phyloP scores from a whole-genome alignment of 2,888 invertebrate genomes.

The Ecdyonurus torrentis region DNA sequence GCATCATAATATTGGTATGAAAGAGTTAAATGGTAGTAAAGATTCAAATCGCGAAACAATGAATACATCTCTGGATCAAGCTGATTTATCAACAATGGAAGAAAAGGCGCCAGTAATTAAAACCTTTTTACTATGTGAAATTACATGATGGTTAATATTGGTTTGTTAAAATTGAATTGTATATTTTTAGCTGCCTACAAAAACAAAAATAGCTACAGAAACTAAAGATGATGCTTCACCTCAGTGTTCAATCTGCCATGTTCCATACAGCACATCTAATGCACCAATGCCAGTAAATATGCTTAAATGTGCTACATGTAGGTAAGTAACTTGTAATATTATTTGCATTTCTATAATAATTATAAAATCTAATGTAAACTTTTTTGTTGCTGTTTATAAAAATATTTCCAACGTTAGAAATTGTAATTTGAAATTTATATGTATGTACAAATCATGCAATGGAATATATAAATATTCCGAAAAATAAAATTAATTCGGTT shows the following conservation, averaged over 20 bases:
- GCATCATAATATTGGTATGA: constrained; percentile 18
- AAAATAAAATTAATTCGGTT: too few species aligned
- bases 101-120: too few species aligned
- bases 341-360: constrained; percentile 6
- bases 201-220: background rate
- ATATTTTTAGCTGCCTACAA: background rate
- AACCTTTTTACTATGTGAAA: too few species aligned
- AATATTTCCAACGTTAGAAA: too few species aligned
- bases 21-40: constrained; percentile 1
- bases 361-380: background rate
- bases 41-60: constrained; percentile 23
- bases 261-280: constrained; percentile 61
- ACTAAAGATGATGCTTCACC: constrained; percentile 7
- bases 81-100: constrained; percentile 20
- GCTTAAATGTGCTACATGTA: constrained; percentile 53
- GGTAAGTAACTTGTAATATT: constrained; percentile 28
- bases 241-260: constrained; percentile 49
- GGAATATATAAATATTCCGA: too few species aligned
- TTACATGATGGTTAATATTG: too few species aligned
- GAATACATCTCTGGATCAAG: constrained; percentile 34
- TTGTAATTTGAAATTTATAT: too few species aligned
- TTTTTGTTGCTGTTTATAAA: background rate
- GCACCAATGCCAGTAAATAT: constrained; percentile 58
- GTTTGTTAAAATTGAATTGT: background rate
- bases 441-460: too few species aligned